Conservation (phyloP, 2,113 vertebrate species). For the Brachirus orientalis region DNA sequence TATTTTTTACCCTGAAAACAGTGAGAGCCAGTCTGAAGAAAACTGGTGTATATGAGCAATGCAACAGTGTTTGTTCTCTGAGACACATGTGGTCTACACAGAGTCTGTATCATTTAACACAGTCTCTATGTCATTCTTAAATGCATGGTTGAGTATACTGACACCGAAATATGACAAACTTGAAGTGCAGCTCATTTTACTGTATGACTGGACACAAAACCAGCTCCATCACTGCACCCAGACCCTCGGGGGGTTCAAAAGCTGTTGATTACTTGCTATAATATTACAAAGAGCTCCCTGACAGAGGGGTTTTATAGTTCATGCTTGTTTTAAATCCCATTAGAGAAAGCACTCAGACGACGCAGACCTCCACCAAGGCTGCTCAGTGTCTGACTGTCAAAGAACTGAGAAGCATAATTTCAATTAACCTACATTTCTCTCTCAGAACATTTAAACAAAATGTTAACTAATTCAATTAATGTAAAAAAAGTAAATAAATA, state of each 20-base stretch:
- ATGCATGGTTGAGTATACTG: not conserved
- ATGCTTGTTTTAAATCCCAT: constrained; percentile 1
- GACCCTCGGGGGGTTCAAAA: constrained; percentile 35
- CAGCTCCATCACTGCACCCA: constrained; percentile 10
- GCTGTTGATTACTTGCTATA: constrained; percentile 24
- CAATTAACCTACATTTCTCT: too few species aligned
- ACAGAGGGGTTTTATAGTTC: not conserved
- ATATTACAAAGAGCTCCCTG: constrained; percentile 17
- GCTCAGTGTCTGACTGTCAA: too few species aligned
- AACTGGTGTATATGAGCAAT: not conserved
- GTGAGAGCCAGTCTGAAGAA: not conserved
- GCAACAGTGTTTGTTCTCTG: not conserved
- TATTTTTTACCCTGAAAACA: constrained; percentile 30
- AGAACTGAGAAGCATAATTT: not conserved
- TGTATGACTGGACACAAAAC: constrained; percentile 32
- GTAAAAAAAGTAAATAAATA: too few species aligned
- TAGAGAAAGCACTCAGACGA: not conserved
- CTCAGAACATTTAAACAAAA: not conserved
- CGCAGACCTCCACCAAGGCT: not conserved
- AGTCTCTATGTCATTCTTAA: not conserved
- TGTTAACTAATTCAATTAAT: too few species aligned
- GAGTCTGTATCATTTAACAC: not conserved
- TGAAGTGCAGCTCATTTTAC: constrained; percentile 21
- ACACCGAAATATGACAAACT: constrained; percentile 8
- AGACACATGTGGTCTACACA: not conserved